Conservation (phyloP, 92 coral and sea anemone genomes). For the Pocillopora grandis region DNA sequence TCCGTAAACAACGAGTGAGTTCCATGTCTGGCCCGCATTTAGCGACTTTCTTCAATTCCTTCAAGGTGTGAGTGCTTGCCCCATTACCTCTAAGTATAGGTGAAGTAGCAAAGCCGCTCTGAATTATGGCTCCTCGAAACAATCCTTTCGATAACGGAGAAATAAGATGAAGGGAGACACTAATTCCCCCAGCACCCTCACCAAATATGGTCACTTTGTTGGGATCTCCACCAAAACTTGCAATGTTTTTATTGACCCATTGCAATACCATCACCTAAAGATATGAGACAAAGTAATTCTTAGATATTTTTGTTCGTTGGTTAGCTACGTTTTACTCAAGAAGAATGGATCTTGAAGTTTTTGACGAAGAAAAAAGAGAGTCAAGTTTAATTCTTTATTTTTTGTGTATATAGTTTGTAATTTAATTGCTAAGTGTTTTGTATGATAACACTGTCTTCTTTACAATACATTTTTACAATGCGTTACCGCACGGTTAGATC, state of each 20-base stretch:
- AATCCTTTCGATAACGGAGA: constrained; percentile 49
- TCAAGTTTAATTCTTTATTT: no score
- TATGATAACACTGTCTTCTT: no score
- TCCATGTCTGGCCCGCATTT: neutral
- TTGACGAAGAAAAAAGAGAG: no score
- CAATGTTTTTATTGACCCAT: constrained; percentile 61
- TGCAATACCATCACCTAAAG: constrained; percentile 46
- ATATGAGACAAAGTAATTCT: neutral
- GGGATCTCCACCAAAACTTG: constrained; percentile 62
- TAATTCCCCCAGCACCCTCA: constrained; percentile 61
- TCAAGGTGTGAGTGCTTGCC: neutral
- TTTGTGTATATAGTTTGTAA: no score
- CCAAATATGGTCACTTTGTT: constrained; percentile 64
- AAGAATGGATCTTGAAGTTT: no score
- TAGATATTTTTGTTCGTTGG: no score
- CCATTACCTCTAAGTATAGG: neutral
- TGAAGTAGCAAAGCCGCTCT: constrained; percentile 15
- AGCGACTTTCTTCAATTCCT: neutral
- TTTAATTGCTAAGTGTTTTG: no score
- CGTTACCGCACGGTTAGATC: no score
- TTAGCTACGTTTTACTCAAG: no score
- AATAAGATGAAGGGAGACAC: constrained; percentile 56
- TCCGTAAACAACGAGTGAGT: neutral
- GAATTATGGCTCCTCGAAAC: constrained; percentile 48
- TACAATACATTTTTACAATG: no score